Base-by-base conservation (phyloP, 2,113 vertebrate species). In the Tragelaphus imberbis region DNA sequence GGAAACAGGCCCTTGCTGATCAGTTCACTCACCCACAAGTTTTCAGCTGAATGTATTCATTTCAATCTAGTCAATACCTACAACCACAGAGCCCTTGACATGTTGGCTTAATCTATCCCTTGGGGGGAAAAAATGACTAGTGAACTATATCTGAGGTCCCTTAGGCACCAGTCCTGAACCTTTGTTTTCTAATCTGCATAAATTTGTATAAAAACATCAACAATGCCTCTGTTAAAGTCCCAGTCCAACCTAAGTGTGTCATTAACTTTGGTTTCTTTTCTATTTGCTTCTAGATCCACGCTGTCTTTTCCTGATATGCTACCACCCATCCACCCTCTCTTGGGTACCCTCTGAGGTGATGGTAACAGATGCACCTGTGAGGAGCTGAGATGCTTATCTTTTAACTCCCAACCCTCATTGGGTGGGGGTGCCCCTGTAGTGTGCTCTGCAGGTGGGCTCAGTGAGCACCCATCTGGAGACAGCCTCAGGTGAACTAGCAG, bases 201-300 rank as follows among this genome's bases (percentile, higher is more conserved):
- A 59, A 61, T 36, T 21, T 55, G 30, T n/a, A 49, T 88, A 36
- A 90, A 96, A 61, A 36, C 6, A 27, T 28, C 68, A 68, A 2
- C 19, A 47, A 51, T 23, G 33, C 40, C 58, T 84, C 81, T 79
- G 33, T 77, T 77, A 63, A 95, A 87, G 65, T 55, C 25, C n/a
- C 61, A 63, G 75, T 36, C 51, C 61, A 28, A 51, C 21, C 61
- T 84, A 80, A 84, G 81, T 80, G 56, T 2, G 15, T 79, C 87
- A 79, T 90, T 96, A 87, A 71, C 23, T 75, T 95, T 75, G 36
- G 17, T 87, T 53, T 44, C 11, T 44, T 68, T 49, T 14, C 9
- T 71, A 33, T 6, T 65, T 75, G 21, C 33, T 82, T 82, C 81
- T 95, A 58, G 53, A 23, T 19, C 21, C 9, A 44, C 1, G 3